A percentile compares a stretch with the other conserved stretches of the same genome.
Conservation (phyloP, 2,888 invertebrate genomes). For the Temnothorax rugatulus region DNA sequence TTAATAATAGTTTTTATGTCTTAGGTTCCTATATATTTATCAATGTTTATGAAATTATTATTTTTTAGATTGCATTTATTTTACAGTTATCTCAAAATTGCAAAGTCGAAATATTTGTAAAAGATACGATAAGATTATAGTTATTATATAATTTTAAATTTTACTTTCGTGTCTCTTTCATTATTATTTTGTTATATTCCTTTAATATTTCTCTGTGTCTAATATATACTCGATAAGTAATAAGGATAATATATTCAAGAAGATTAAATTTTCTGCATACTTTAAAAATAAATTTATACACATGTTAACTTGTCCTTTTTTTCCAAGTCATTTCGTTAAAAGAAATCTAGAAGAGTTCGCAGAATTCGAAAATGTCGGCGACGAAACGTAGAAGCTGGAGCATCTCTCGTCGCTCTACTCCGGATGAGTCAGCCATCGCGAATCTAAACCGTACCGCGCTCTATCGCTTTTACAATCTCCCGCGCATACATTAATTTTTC, state of each 20-base stretch:
- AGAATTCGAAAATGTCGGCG: not conserved
- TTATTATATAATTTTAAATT: not conserved
- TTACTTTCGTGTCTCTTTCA: not conserved
- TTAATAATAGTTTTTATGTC: not conserved
- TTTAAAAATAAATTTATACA: not conserved
- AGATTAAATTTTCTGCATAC: not conserved
- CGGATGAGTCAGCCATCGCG: slow-evolving; percentile 22
- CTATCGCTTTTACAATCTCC: slow-evolving; percentile 38
- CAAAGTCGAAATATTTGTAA: not conserved
- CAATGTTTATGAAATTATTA: not conserved
- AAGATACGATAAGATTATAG: not conserved
- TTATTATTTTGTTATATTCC: not conserved
- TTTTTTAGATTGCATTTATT: not conserved
- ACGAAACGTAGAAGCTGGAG: not conserved
- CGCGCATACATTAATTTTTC: slow-evolving; percentile 51
- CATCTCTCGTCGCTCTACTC: not conserved
- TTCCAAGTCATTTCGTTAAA: not conserved
- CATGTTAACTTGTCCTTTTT: not conserved
- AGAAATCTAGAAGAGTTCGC: not conserved
- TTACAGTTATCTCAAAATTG: not conserved
- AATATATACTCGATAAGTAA: no score
- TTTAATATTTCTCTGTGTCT: not conserved
- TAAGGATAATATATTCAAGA: not conserved
- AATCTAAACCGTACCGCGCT: slow-evolving; percentile 30
- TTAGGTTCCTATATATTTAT: not conserved